Evolutionary conservation across 2,113 vertebrate genomes (phyloP).

Genomic region (Engystomops pustulosus): DNA sequence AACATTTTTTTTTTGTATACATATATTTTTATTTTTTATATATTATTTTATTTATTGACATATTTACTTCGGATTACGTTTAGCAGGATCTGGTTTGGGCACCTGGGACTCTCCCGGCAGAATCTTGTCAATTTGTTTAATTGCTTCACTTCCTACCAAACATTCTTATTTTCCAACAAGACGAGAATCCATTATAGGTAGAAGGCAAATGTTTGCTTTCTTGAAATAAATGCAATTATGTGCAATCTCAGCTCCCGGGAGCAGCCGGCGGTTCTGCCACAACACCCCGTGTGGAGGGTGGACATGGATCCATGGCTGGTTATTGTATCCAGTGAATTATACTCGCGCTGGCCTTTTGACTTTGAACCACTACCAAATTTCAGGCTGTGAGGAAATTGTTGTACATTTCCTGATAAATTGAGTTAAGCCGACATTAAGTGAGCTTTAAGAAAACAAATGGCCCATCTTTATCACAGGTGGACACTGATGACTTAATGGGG

Average conservation of each 20-base stretch:
- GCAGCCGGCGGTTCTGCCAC: slow-evolving; percentile 66
- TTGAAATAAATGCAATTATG: slow-evolving; percentile 33
- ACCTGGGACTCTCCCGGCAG: neutral
- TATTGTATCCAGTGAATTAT: slow-evolving; percentile 94
- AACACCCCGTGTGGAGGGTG: slow-evolving; percentile 73
- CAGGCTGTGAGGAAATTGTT: slow-evolving; percentile 98
- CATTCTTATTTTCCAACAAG: neutral
- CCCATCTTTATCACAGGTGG: slow-evolving; percentile 99
- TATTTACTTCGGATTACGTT: too few species aligned
- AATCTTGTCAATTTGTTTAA: neutral
- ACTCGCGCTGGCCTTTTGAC: slow-evolving; percentile 85
- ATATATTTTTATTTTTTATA: too few species aligned
- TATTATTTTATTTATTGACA: too few species aligned
- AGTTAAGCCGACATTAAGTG: slow-evolving; percentile 99
- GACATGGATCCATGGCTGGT: slow-evolving; percentile 80
- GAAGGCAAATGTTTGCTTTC: neutral
- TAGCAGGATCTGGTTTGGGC: neutral
- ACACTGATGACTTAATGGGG: slow-evolving; percentile 98
- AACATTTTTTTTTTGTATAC: too few species aligned
- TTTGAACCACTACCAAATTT: slow-evolving; percentile 96
- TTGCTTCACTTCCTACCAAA: neutral
- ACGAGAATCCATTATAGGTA: neutral
- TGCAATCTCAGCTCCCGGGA: slow-evolving; percentile 57
- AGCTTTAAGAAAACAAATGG: slow-evolving; percentile 99
- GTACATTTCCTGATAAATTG: slow-evolving; percentile 99